These are phyloP conservation scores for Sapayoa aenigma DNA, from an alignment of 2,113 vertebrate genomes.

Conservation along the genomic window DNA sequence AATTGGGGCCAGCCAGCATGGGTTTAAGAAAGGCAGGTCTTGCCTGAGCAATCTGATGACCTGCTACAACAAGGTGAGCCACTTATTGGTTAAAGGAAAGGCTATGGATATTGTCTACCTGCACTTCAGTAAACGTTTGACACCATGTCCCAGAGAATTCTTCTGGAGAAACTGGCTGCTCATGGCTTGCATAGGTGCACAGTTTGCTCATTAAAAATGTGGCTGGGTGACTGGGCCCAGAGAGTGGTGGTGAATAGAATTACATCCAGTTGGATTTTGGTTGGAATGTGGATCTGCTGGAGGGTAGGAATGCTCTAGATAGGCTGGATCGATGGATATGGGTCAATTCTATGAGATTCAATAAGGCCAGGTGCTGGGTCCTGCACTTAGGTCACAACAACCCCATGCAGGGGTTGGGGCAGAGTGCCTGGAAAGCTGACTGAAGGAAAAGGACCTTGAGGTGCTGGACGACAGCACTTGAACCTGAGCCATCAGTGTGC, in stretches of 20 bases:
- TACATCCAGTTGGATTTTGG: neutral
- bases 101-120: neutral
- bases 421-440: neutral
- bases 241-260: neutral
- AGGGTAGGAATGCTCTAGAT: neutral
- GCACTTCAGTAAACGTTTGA: neutral
- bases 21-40: neutral
- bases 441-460: neutral
- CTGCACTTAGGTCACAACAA: neutral
- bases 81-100: neutral
- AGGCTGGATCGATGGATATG: neutral
- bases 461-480: neutral
- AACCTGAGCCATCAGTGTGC: neutral
- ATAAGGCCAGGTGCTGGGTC: too few relatives aligned
- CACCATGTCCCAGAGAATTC: neutral
- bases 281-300: neutral
- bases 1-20: neutral
- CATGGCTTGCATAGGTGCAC: fast-evolving
- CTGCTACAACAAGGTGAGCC: neutral
- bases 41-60: neutral
- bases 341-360: too few relatives aligned
- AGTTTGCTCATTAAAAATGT: neutral
- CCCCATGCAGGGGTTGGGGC: neutral
- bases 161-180: neutral
- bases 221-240: neutral